Conservation (phyloP, 2,888 invertebrate species). For the Cosmia trapezina region DNA sequence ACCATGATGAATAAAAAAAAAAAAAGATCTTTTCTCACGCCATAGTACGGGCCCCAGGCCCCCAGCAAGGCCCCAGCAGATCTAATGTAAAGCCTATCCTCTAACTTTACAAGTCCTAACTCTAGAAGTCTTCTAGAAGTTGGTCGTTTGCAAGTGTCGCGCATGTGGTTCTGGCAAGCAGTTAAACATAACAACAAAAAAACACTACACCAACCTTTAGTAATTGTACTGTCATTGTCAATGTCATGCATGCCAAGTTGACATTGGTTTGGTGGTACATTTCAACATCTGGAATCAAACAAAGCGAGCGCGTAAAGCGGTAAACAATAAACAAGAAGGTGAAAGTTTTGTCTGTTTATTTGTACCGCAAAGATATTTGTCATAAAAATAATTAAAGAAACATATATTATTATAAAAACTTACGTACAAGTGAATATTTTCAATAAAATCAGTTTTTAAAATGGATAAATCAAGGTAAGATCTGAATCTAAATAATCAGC, state of each 20-base stretch:
- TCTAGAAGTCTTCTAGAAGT: no score
- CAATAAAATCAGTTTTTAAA: slow-evolving; percentile 5
- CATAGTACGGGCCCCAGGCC: no score
- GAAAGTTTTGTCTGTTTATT: slow-evolving; percentile 62
- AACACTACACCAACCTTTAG: neutral
- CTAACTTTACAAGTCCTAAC: no score
- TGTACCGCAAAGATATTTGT: slow-evolving; percentile 35
- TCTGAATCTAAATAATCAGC: slow-evolving; percentile 24
- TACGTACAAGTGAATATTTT: slow-evolving; percentile 24
- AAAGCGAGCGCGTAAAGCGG: slow-evolving; percentile 49
- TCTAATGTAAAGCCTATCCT: no score
- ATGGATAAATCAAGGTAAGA: slow-evolving; percentile 73
- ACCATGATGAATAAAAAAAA: no score
- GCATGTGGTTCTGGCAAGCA: no score
- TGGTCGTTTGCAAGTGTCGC: no score
- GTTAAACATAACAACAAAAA: neutral
- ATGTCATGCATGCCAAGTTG: slow-evolving; percentile 34
- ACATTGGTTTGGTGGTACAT: slow-evolving; percentile 27
- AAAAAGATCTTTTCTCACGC: no score
- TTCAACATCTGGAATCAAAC: slow-evolving; percentile 59
- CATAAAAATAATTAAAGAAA: slow-evolving; percentile 29
- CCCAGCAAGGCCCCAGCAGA: no score
- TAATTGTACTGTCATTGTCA: slow-evolving; percentile 34
- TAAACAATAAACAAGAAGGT: slow-evolving; percentile 67
- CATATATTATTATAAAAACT: slow-evolving; percentile 12